Percentiles rank a stretch among this genome's conserved stretches.
Evolutionary conservation across 2,888 invertebrate genomes (phyloP).

Genomic region (Eristalinus aeneus): DNA sequence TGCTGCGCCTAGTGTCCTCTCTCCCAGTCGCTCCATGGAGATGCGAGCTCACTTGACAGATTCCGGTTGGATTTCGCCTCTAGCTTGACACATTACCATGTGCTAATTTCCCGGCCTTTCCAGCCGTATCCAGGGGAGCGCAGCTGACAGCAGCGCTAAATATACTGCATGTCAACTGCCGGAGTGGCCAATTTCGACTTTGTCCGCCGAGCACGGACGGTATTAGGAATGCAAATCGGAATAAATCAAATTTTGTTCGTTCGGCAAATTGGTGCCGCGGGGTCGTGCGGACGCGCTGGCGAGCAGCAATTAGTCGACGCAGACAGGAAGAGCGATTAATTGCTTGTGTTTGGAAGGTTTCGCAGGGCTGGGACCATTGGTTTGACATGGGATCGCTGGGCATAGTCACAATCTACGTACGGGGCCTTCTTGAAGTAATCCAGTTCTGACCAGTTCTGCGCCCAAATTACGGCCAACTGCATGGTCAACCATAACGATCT

Average conservation of each 20-base stretch:
- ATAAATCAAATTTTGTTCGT: slow-evolving; percentile 69
- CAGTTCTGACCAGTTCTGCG: background rate
- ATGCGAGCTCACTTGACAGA: slow-evolving; percentile 43
- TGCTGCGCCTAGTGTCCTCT: slow-evolving; percentile 18
- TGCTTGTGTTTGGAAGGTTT: background rate
- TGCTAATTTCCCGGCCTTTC: slow-evolving; percentile 63
- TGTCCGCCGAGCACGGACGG: slow-evolving; percentile 10
- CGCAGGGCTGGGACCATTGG: background rate
- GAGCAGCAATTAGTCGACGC: slow-evolving; percentile 36
- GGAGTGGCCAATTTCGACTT: background rate
- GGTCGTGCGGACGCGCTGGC: background rate
- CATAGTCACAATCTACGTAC: no score
- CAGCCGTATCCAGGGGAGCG: background rate
- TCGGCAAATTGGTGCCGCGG: slow-evolving; percentile 59
- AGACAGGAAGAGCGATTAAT: slow-evolving; percentile 23
- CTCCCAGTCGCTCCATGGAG: slow-evolving; percentile 34
- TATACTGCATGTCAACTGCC: slow-evolving; percentile 18
- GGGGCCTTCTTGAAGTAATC: no score
- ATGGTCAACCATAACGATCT: background rate
- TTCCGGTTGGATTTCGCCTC: slow-evolving; percentile 59
- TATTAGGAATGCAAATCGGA: slow-evolving; percentile 64
- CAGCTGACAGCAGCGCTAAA: slow-evolving; percentile 2
- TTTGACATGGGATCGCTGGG: no score
- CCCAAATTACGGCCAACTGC: background rate
- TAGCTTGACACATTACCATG: slow-evolving; percentile 62